Evolutionary conservation across 2,113 vertebrate genomes (phyloP).

Genomic region (Aythya baeri): DNA sequence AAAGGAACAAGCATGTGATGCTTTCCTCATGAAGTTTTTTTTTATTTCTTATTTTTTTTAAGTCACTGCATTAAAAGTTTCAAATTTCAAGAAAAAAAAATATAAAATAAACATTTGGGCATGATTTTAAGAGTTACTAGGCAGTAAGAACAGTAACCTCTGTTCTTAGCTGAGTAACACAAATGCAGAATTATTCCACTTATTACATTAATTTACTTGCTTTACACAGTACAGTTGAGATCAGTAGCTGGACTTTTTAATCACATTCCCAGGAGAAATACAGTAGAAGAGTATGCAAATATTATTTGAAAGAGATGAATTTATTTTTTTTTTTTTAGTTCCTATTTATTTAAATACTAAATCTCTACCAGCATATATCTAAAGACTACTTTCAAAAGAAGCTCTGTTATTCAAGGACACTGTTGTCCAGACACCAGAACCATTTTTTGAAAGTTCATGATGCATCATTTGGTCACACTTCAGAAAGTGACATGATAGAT

Average conservation of each 20-base stretch:
- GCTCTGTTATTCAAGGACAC: background rate
- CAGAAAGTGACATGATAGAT: background rate
- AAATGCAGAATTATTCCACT: background rate
- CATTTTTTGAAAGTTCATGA: background rate
- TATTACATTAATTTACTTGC: background rate
- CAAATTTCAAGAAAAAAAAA: background rate
- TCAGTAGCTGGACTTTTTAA: background rate
- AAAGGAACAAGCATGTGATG: conserved; percentile 27
- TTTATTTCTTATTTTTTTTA: background rate
- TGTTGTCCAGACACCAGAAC: background rate
- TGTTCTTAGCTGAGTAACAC: background rate
- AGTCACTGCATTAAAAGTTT: background rate
- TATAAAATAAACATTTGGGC: background rate
- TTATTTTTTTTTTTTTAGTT: background rate
- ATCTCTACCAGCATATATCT: background rate
- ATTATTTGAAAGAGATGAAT: background rate
- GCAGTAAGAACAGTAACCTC: background rate
- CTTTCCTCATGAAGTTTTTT: background rate
- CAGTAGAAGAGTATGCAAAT: background rate
- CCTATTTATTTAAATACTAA: background rate
- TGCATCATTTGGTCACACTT: background rate
- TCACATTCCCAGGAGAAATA: background rate
- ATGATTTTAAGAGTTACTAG: background rate
- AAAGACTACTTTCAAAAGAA: background rate
- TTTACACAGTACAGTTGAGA: background rate